A percentile compares a stretch with the other conserved stretches of the same genome.
These are phyloP conservation scores for Microcebus griseorufus DNA, from an alignment of 2,113 vertebrate species.

Conservation along the genomic window DNA sequence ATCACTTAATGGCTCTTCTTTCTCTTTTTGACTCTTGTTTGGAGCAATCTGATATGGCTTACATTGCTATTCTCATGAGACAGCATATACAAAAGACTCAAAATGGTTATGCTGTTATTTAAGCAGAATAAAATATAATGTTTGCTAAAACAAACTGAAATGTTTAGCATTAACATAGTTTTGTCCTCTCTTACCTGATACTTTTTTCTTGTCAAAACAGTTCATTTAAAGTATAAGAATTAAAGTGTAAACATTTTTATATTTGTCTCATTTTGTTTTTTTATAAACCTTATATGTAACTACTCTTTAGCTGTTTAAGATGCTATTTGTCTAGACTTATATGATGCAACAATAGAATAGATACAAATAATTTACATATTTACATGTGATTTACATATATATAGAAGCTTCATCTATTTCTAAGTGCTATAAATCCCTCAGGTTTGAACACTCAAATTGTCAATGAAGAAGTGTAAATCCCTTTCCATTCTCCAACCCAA, in stretches of 20 bases:
- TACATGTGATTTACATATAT: not conserved
- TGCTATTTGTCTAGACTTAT: not conserved
- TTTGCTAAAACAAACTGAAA: constrained; percentile 19
- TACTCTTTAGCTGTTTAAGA: not conserved
- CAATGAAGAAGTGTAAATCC: not conserved
- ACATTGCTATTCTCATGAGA: not conserved
- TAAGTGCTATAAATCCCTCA: not conserved
- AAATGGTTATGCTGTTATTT: not conserved
- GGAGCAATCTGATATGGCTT: not conserved
- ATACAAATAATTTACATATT: not conserved
- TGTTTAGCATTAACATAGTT: constrained; percentile 18
- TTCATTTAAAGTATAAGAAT: constrained; percentile 35
- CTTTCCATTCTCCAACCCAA: not conserved
- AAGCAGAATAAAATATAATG: constrained; percentile 7
- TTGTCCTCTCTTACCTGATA: not conserved
- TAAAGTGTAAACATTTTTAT: not conserved
- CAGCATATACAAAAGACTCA: not conserved
- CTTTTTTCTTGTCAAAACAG: not conserved
- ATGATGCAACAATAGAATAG: not conserved
- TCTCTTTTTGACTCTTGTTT: not conserved
- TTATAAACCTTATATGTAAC: not conserved
- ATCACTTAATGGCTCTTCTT: not conserved
- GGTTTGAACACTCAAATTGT: not conserved
- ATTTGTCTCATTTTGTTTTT: not conserved
- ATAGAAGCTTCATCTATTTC: not conserved